A percentile compares a stretch with the other conserved stretches of the same genome.
Conservation (phyloP, 1,140 invertebrate genomes). For the Leguminivora glycinivorella region DNA sequence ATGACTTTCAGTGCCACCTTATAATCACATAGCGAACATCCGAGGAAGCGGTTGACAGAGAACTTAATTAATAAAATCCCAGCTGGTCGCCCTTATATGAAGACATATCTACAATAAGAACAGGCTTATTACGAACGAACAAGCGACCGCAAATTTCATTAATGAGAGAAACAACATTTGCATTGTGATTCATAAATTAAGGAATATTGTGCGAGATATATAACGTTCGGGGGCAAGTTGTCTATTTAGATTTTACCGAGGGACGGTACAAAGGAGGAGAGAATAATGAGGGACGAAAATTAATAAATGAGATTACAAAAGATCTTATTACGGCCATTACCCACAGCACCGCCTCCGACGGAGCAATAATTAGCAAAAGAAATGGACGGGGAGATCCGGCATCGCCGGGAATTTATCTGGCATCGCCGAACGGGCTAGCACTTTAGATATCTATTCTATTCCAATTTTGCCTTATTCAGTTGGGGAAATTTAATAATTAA, state of each 20-base stretch:
- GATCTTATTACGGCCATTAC: constrained; percentile 61
- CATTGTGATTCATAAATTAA: constrained; percentile 10
- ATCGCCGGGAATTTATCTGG: constrained; percentile 41
- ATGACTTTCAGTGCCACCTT: neutral
- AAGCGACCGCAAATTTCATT: constrained; percentile 20
- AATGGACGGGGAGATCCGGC: constrained; percentile 46
- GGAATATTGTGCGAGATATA: constrained; percentile 16
- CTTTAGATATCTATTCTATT: constrained; percentile 27
- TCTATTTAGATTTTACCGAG: constrained; percentile 28
- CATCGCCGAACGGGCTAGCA: constrained; percentile 32
- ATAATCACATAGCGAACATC: neutral
- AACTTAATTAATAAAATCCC: constrained; percentile 13
- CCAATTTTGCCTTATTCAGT: constrained; percentile 32
- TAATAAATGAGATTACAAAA: constrained; percentile 68
- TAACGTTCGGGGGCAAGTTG: constrained; percentile 21
- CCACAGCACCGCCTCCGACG: constrained; percentile 46
- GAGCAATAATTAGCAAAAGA: constrained; percentile 55
- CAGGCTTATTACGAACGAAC: constrained; percentile 24
- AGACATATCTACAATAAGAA: neutral
- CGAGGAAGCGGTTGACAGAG: constrained; percentile 1
- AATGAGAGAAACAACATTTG: constrained; percentile 23
- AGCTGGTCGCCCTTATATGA: neutral
- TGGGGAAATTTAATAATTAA: constrained; percentile 30
- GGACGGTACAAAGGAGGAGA: constrained; percentile 31
- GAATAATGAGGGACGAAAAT: constrained; percentile 66